These are phyloP conservation scores for Drosophila baimaii DNA, from an alignment of 1,140 invertebrate species.

Conservation along the genomic window DNA sequence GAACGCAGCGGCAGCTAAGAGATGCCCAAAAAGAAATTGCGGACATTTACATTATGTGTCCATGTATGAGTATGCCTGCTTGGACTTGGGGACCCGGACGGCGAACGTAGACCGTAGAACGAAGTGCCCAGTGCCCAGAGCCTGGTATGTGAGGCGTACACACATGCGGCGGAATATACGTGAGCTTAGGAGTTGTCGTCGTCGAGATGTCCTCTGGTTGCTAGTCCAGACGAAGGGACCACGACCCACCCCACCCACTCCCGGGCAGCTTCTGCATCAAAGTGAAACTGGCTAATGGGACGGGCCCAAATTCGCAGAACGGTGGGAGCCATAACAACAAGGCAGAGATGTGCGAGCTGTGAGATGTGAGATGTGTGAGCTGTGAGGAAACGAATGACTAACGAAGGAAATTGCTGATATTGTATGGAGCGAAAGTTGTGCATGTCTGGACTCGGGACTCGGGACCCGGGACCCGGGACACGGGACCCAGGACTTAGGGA, in stretches of 20 bases:
- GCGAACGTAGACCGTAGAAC: not conserved
- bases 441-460: conserved; percentile 60
- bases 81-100: conserved; percentile 12
- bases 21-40: conserved; percentile 84
- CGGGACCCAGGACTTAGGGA: not conserved
- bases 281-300: conserved; percentile 74
- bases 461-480: not conserved
- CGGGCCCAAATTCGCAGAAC: conserved; percentile 61
- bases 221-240: conserved; percentile 66
- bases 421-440: conserved; percentile 79
- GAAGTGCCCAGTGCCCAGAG: conserved; percentile 12
- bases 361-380: conserved; percentile 40
- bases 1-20: conserved; percentile 76
- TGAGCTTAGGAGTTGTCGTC: conserved; percentile 69
- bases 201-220: conserved; percentile 77
- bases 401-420: conserved; percentile 83
- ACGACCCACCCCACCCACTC: conserved; percentile 21
- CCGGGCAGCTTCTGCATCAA: conserved; percentile 68
- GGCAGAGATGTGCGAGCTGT: conserved; percentile 33
- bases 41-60: conserved; percentile 83
- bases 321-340: conserved; percentile 75
- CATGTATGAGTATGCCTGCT: conserved; percentile 67
- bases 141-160: conserved; percentile 55
- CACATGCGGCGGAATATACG: conserved; percentile 65
- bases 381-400: conserved; percentile 80